These are phyloP conservation scores for Clusia tigrina DNA, from an alignment of 2,888 invertebrate species.

Conservation along the genomic window DNA sequence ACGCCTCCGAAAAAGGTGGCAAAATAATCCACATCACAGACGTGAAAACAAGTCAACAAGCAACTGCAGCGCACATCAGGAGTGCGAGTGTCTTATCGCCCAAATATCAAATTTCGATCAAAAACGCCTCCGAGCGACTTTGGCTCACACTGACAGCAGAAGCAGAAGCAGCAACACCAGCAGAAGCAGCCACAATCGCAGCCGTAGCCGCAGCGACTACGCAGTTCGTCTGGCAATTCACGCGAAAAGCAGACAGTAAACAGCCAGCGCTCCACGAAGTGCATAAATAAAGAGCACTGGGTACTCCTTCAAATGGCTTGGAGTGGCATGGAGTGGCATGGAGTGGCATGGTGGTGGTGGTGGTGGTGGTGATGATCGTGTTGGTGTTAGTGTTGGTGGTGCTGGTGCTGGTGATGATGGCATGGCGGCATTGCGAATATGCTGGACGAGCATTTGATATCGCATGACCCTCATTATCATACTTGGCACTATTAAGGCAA, in stretches of 20 bases:
- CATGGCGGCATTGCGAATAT: neutral
- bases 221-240: slow-evolving; percentile 17
- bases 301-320: too few relatives aligned
- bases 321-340: slow-evolving; percentile 5
- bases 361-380: too few relatives aligned
- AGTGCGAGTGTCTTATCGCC: slow-evolving; percentile 54
- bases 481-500: slow-evolving; percentile 61
- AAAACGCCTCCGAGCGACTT: slow-evolving; percentile 56
- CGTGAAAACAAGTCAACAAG: slow-evolving; percentile 29
- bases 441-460: slow-evolving; percentile 44
- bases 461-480: slow-evolving; percentile 62
- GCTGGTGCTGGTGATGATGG: neutral
- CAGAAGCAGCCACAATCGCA: too few relatives aligned
- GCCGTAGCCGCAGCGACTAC: too few relatives aligned
- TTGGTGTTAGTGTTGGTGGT: neutral
- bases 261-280: slow-evolving; percentile 29
- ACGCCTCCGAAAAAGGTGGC: slow-evolving; percentile 47
- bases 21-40: slow-evolving; percentile 39
- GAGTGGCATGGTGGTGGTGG: too few relatives aligned
- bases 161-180: slow-evolving; percentile 4
- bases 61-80: slow-evolving; percentile 31
- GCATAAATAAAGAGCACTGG: slow-evolving; percentile 29
- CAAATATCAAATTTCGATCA: slow-evolving; percentile 64
- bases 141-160: slow-evolving; percentile 31
- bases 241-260: slow-evolving; percentile 32